Percentiles rank a stretch among this genome's conserved stretches.
These are phyloP conservation scores for Orthonevra nobilis DNA, from an alignment of 2,888 invertebrate genomes.

Conservation along the genomic window DNA sequence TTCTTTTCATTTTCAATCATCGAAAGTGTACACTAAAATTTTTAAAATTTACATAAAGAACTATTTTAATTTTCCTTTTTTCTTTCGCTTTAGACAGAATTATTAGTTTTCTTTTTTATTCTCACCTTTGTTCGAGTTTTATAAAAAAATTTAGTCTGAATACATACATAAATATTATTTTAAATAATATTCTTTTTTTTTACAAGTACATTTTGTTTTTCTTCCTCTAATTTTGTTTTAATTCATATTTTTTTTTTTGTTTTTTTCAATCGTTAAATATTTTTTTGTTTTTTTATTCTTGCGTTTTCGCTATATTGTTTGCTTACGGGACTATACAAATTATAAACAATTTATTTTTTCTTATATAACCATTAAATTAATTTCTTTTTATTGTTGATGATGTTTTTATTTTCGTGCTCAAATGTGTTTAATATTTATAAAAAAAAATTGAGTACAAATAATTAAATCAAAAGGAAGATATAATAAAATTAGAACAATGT, in stretches of 20 bases:
- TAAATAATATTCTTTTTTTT: slow-evolving; percentile 47
- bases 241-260: slow-evolving; percentile 26
- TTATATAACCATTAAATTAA: slow-evolving; percentile 53
- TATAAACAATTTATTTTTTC: slow-evolving; percentile 33
- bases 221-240: slow-evolving; percentile 37
- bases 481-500: slow-evolving; percentile 55
- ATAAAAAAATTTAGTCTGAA: slow-evolving; percentile 55
- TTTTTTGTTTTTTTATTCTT: slow-evolving; percentile 10
- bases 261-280: slow-evolving; percentile 27
- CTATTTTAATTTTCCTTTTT: slow-evolving; percentile 14
- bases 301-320: no score
- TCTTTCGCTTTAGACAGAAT: slow-evolving; percentile 33
- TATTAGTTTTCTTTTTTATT: slow-evolving; percentile 33
- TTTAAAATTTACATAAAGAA: slow-evolving; percentile 23
- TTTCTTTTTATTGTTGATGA: slow-evolving; percentile 38
- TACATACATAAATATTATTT: slow-evolving; percentile 46
- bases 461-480: slow-evolving; percentile 16
- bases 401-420: slow-evolving; percentile 39
- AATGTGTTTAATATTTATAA: slow-evolving; percentile 34
- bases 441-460: slow-evolving; percentile 30
- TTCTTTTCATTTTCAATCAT: slow-evolving; percentile 21
- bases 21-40: slow-evolving; percentile 44
- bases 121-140: slow-evolving; percentile 50
- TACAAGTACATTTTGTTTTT: no score
- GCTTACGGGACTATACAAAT: slow-evolving; percentile 52